A percentile compares a stretch with the other conserved stretches of the same genome.
phyloP scores from a whole-genome alignment of 2,888 invertebrate species.

The Epicampocera succincta region DNA sequence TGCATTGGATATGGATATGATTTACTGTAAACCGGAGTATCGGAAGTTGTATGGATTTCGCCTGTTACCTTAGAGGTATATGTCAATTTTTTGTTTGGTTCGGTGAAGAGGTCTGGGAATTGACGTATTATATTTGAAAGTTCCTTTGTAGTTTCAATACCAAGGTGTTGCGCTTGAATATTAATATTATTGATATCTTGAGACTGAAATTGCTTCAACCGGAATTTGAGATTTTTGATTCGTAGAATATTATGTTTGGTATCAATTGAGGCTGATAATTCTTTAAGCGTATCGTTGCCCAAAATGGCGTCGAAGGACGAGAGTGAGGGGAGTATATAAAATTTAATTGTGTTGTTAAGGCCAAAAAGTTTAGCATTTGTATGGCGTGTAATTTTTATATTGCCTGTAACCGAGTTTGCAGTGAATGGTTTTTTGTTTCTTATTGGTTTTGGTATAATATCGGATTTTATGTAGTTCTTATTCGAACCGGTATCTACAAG shows the following conservation, averaged over 20 bases:
- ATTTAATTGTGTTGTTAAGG: neutral
- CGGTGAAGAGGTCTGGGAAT: conserved; percentile 15
- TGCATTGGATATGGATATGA: conserved; percentile 36
- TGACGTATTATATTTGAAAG: neutral
- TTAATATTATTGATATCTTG: conserved; percentile 8
- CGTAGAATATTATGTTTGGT: neutral
- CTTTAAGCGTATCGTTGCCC: conserved; percentile 8
- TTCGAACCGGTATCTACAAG: too few species aligned
- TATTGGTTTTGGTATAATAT: neutral
- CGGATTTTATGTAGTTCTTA: conserved; percentile 8
- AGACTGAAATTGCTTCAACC: conserved; percentile 5
- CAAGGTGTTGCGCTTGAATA: conserved; percentile 2
- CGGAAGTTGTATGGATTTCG: conserved; percentile 15
- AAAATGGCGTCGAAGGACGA: conserved; percentile 6
- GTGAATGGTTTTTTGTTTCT: neutral
- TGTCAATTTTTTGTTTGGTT: conserved; percentile 32
- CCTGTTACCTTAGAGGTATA: conserved; percentile 29
- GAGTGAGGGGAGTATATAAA: conserved; percentile 1
- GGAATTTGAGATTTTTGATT: neutral
- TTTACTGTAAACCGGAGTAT: conserved; percentile 21
- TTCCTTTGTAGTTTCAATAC: conserved; percentile 1
- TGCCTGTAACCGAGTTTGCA: neutral
- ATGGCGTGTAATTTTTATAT: neutral
- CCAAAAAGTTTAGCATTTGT: neutral
- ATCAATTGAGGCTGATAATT: neutral